Conservation (phyloP, 2,888 invertebrate species). For the Chloroclysta siterata region DNA sequence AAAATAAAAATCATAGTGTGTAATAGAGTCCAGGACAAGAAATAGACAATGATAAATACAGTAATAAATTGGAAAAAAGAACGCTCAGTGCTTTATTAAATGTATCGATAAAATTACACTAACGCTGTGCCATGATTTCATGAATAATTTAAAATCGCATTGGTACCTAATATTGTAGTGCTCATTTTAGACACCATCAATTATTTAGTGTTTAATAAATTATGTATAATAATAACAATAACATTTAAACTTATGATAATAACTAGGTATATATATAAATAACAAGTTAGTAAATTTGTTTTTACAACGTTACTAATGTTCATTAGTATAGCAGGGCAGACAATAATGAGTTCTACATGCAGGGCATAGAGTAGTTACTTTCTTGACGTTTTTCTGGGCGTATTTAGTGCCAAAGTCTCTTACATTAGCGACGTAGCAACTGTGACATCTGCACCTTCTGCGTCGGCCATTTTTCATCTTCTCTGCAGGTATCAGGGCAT, state of each 20-base stretch:
- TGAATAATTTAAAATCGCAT: too few relatives aligned
- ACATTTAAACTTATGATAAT: background rate
- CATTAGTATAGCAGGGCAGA: slow-evolving; percentile 1
- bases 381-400: slow-evolving; percentile 18
- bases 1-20: too few relatives aligned
- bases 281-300: background rate
- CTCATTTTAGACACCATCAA: too few relatives aligned
- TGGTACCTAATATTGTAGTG: too few relatives aligned
- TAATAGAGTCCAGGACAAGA: too few relatives aligned
- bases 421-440: slow-evolving; percentile 9
- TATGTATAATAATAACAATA: too few relatives aligned
- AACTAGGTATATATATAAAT: background rate
- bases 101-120: too few relatives aligned
- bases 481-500: slow-evolving; percentile 19
- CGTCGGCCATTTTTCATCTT: slow-evolving; percentile 22
- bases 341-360: slow-evolving; percentile 9
- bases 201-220: too few relatives aligned
- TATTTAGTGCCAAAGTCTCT: slow-evolving; percentile 14
- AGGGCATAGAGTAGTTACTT: slow-evolving; percentile 13
- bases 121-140: too few relatives aligned
- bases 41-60: too few relatives aligned
- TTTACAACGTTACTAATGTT: background rate
- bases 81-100: too few relatives aligned
- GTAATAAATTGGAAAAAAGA: too few relatives aligned
- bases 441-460: slow-evolving; percentile 8